A percentile compares a stretch with the other conserved stretches of the same genome.
These are phyloP conservation scores for Tangara arthus DNA, from an alignment of 2,797 vertebrate genomes.

Conservation along the genomic window DNA sequence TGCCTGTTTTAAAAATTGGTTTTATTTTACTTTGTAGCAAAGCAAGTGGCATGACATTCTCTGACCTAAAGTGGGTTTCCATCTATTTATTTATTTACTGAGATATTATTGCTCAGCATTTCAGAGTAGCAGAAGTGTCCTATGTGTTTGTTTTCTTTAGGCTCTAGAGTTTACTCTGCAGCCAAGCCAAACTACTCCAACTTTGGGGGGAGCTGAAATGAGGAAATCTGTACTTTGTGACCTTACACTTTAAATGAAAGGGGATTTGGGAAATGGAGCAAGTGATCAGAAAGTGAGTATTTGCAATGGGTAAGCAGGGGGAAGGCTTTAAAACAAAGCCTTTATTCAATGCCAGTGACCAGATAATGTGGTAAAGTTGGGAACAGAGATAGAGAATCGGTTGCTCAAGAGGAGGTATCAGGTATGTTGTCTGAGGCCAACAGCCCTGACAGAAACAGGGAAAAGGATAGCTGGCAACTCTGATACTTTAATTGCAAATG, in stretches of 20 bases:
- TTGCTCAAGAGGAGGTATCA: neutral
- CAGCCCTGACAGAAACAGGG: neutral
- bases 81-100: conserved; percentile 23
- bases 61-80: neutral
- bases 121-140: conserved; percentile 8
- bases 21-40: neutral
- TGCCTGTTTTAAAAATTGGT: neutral
- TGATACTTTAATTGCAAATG: neutral
- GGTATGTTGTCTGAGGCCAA: neutral
- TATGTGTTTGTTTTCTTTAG: conserved; percentile 23
- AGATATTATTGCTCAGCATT: conserved; percentile 29
- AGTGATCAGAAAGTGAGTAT: neutral
- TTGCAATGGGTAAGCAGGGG: neutral
- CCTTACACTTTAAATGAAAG: neutral
- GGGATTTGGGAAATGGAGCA: neutral
- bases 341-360: neutral
- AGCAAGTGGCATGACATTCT: neutral
- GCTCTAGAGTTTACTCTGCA: neutral
- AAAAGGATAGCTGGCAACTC: neutral
- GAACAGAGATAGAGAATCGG: neutral
- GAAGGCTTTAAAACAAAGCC: neutral
- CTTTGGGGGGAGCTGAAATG: neutral
- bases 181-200: neutral
- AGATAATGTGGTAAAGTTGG: neutral
- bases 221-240: conserved; percentile 21